A percentile compares a stretch with the other conserved stretches of the same genome.
Evolutionary conservation across 2,113 vertebrate genomes (phyloP).

Genomic region (Psilopogon haemacephalus): DNA sequence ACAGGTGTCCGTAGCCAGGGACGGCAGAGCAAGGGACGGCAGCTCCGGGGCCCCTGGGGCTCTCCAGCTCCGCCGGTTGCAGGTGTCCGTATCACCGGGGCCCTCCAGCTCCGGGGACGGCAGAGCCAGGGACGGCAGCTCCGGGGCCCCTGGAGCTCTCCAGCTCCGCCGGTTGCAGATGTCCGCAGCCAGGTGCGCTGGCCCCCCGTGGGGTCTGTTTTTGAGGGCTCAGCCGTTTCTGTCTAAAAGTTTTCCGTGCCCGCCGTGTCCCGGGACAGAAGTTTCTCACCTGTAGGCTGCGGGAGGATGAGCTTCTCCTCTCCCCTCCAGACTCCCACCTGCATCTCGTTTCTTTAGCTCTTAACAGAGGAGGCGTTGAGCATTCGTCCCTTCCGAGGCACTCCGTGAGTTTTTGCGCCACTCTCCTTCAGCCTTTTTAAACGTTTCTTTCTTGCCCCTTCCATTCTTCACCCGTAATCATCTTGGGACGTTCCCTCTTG

Average conservation of each 20-base stretch:
- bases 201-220: not conserved
- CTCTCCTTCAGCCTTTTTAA: not conserved
- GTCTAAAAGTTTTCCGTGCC: accelerated
- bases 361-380: not conserved
- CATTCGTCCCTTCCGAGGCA: not conserved
- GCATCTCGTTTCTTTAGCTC: not conserved
- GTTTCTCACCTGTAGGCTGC: accelerated
- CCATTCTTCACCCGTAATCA: not conserved
- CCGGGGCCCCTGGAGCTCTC: too few species aligned
- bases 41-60: too few species aligned
- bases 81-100: accelerated
- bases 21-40: accelerated
- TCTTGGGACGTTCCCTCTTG: not conserved
- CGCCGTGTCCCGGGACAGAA: accelerated
- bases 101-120: too few species aligned
- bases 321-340: accelerated
- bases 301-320: accelerated
- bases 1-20: not conserved
- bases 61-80: too few species aligned
- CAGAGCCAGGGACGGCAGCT: too few species aligned
- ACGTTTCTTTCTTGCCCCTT: not conserved
- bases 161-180: too few species aligned
- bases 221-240: accelerated
- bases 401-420: not conserved
- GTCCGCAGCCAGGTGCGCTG: accelerated